A percentile compares a stretch with the other conserved stretches of the same genome.
Evolutionary conservation across 1,140 invertebrate genomes (phyloP).

Genomic region (Sminthurinus signatus): DNA sequence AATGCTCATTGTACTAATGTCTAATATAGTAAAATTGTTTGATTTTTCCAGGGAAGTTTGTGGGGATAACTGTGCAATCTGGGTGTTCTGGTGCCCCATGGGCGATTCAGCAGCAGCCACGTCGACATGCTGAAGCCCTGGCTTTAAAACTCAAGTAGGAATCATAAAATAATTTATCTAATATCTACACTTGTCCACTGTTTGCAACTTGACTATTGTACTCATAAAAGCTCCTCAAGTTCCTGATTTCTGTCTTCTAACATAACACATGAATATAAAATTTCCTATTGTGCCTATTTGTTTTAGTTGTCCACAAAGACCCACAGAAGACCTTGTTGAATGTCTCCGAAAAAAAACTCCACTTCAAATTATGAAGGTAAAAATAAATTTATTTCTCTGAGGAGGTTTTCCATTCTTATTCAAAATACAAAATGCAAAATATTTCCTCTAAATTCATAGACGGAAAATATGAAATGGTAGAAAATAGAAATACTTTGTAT

Average conservation of each 20-base stretch:
- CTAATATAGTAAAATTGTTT: not conserved
- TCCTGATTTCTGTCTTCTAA: too few relatives aligned
- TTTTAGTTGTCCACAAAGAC: constrained; percentile 26
- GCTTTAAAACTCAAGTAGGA: constrained; percentile 43
- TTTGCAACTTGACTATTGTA: too few relatives aligned
- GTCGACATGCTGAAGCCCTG: constrained; percentile 42
- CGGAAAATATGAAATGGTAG: not conserved
- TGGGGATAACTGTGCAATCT: constrained; percentile 37
- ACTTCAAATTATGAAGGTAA: constrained; percentile 41
- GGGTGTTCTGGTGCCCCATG: constrained; percentile 43
- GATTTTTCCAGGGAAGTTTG: constrained; percentile 32
- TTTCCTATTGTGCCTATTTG: too few relatives aligned
- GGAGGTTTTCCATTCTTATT: too few relatives aligned
- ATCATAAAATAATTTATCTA: too few relatives aligned
- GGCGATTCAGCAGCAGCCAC: constrained; percentile 44
- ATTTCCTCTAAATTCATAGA: not conserved
- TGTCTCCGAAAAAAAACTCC: constrained; percentile 43
- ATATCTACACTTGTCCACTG: too few relatives aligned
- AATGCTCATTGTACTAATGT: not conserved
- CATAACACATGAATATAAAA: too few relatives aligned
- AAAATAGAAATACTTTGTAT: not conserved
- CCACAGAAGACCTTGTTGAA: constrained; percentile 36
- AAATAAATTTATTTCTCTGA: too few relatives aligned
- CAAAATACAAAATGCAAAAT: not conserved
- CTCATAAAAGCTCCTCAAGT: too few relatives aligned